Base-by-base conservation (phyloP, 2,888 invertebrate genomes). In the Yponomeuta sedellus region DNA sequence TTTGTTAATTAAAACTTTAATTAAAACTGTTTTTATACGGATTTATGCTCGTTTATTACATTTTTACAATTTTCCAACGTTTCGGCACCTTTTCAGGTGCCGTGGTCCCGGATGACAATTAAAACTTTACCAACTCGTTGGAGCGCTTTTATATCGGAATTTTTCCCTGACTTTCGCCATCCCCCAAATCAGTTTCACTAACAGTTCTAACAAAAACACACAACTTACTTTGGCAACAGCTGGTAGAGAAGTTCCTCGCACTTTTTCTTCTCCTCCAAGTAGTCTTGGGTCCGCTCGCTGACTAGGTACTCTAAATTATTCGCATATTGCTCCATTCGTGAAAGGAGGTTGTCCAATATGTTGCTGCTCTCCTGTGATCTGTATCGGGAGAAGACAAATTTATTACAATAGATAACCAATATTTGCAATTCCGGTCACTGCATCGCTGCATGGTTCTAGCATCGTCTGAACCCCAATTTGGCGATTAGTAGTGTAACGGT, bases 241-340 rank as follows among this genome's bases (percentile, higher is more conserved):
- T 98, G 98, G 87, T 99, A 99, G 0, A 99, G 93, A 5, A 99
- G 92, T 76, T 98, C 97, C 82, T 99, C 99, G 74, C 99, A 99
- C 90, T 98, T 99, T 75, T 97, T 95, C 91, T 99, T 99, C 88
- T 99, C 99, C 78, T 99, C 99, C 75, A 99, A 93, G 84, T 99
- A 99, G 86, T 99, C 99, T 68, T 97, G 96, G 0, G 99, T 99
- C 72, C 99, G 92, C 83, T 99, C 98, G 78, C 98, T 97, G 28
- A 99, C 99, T 72, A 99, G 92, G 59, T 95, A 94, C 90, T 99
- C 99, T 85, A 99, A 94, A 87, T 99, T 99, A 91, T 98, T 98
- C 52, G 99, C 99, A 80, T 99, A 99, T 83, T 98, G 97, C 83
- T 99, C 99, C 99, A 99, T 99, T 72, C 99, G 96, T 67, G 97